phyloP scores from a whole-genome alignment of 2,113 vertebrate genomes.

The Nestor notabilis region DNA sequence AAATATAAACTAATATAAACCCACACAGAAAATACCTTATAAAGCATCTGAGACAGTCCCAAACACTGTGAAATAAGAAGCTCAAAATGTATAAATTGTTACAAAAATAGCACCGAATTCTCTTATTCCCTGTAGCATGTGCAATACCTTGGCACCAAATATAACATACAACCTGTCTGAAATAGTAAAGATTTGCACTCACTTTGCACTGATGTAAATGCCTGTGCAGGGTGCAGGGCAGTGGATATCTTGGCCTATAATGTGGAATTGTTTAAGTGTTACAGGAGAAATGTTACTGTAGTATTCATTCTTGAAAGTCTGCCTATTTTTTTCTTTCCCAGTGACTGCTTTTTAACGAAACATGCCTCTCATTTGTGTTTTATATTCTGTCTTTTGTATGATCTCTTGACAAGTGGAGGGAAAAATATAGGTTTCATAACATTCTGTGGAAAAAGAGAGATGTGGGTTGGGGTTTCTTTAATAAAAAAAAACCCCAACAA shows the following conservation, averaged over 20 bases:
- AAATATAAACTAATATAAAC: neutral
- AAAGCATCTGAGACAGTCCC: neutral
- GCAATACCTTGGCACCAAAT: neutral
- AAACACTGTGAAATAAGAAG: neutral
- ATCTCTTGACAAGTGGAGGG: neutral
- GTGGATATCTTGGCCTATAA: neutral
- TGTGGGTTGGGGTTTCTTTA: neutral
- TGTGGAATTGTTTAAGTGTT: neutral
- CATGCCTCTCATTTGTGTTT: neutral
- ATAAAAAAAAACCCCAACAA: neutral
- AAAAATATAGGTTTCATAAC: neutral
- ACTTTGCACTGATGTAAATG: neutral
- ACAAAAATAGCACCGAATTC: neutral
- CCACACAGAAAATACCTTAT: neutral
- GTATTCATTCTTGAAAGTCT: neutral
- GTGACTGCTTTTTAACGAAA: neutral
- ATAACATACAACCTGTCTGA: neutral
- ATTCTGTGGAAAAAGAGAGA: neutral
- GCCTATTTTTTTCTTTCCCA: neutral
- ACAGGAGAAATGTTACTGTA: neutral
- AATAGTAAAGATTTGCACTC: neutral
- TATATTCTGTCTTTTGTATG: neutral
- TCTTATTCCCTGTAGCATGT: neutral
- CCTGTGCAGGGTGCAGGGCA: neutral
- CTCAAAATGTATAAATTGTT: neutral